phyloP scores from a whole-genome alignment of 2,113 vertebrate species.

The Daboia siamensis region DNA sequence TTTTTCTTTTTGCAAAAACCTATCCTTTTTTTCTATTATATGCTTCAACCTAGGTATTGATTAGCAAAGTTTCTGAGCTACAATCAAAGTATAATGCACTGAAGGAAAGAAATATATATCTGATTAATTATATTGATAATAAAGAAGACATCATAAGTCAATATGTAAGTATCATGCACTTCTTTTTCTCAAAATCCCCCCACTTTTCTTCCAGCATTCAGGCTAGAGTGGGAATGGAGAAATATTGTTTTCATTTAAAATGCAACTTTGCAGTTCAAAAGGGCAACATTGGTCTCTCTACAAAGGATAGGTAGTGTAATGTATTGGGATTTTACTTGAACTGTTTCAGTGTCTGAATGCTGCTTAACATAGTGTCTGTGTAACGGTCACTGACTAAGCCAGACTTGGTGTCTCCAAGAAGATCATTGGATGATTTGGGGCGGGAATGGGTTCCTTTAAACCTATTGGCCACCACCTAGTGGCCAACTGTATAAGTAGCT shows the following conservation, averaged over 20 bases:
- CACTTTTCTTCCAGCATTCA: neutral
- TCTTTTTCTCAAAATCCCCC: too few relatives aligned
- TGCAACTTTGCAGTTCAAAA: neutral
- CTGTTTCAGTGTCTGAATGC: too few relatives aligned
- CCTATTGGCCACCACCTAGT: too few relatives aligned
- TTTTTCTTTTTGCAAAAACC: neutral
- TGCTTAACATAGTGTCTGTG: too few relatives aligned
- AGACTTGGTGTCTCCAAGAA: too few relatives aligned
- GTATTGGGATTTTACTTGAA: too few relatives aligned
- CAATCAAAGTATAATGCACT: slow-evolving; percentile 64
- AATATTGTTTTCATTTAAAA: neutral
- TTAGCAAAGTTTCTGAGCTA: slow-evolving; percentile 68
- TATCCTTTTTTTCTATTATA: fast-evolving
- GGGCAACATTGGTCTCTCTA: neutral
- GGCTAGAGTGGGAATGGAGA: neutral
- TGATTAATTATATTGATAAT: slow-evolving; percentile 55
- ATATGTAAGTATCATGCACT: slow-evolving; percentile 56
- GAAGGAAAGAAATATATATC: slow-evolving; percentile 61
- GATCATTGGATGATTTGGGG: too few relatives aligned
- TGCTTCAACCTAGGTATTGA: slow-evolving; percentile 58
- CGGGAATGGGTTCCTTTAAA: too few relatives aligned
- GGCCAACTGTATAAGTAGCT: too few relatives aligned
- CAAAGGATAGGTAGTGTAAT: neutral
- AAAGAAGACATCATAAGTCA: slow-evolving; percentile 61
- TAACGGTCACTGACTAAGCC: too few relatives aligned